Evolutionary conservation across 1,140 invertebrate species (phyloP).

Genomic region (Heliothis subflexa): DNA sequence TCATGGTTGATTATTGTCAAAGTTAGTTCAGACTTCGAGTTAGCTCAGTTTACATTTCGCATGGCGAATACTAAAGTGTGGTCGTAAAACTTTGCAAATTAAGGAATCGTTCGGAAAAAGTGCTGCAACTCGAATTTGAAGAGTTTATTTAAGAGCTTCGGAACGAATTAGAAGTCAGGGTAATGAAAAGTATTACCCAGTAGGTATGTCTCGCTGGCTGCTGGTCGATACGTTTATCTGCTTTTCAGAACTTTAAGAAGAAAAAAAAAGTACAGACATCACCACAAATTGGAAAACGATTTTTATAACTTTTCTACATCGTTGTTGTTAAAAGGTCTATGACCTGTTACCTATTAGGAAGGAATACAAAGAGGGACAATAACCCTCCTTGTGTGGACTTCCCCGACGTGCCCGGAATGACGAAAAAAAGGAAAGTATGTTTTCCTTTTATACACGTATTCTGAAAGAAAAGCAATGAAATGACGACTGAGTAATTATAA

Average conservation of each 20-base stretch:
- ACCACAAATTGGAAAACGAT: too few relatives aligned
- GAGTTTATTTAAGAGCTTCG: conserved; percentile 37
- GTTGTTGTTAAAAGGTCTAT: too few relatives aligned
- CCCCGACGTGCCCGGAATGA: neutral
- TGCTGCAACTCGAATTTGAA: conserved; percentile 52
- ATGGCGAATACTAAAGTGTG: conserved; percentile 60
- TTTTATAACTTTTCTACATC: too few relatives aligned
- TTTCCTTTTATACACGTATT: neutral
- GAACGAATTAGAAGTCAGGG: conserved; percentile 24
- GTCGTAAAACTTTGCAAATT: conserved; percentile 54
- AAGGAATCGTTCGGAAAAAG: conserved; percentile 52
- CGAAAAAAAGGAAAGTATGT: neutral
- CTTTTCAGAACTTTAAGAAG: neutral
- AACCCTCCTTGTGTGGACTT: neutral
- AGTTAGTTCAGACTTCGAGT: conserved; percentile 54
- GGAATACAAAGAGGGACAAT: neutral
- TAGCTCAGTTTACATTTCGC: conserved; percentile 62
- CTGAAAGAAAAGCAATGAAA: too few relatives aligned
- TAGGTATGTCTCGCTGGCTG: neutral
- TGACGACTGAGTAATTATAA: too few relatives aligned
- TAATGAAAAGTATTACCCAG: conserved; percentile 14
- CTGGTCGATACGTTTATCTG: neutral
- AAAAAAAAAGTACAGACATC: too few relatives aligned
- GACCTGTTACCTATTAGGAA: neutral
- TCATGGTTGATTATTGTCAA: conserved; percentile 63